Evolutionary conservation across 2,113 vertebrate species (phyloP), one percentile per base, ranked within the genome.

Genomic region (Ctenodactylus gundi): DNA sequence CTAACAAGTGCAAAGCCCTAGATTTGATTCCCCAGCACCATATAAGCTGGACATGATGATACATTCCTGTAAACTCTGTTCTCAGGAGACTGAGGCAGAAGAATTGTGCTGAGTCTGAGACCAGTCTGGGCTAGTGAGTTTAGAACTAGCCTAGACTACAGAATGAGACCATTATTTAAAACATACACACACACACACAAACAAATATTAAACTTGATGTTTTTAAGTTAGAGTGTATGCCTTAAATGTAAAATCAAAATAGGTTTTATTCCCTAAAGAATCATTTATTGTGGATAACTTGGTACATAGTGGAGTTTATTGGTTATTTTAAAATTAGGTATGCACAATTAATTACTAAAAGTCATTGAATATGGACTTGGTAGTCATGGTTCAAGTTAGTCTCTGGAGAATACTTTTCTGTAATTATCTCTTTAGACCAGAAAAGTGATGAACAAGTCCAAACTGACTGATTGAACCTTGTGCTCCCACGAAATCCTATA

Each of bases 301-400:
- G 51, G 53, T 64, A 39, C 10, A 67, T 90, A 21, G 89, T 7
- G 39, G 72, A 89, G 49, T 18, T 13, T 49, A 25, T 53, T 51
- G 27, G 12, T 49, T 95, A 18, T 95, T 94, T 94, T 34, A 80
- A 86, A 96, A 89, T 46, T 72, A 82, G 72, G 21, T 90, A 62
- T n/a, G 85, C 65, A 29, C 85, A 93, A 75, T n/a, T 23, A 87
- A 65, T 23, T 57, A 11, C 7, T 62, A 90, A 23, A 84, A 78
- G 39, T 84, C 36, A 0, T 62, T n/a, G 39, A 65, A 17, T 87
- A 39, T 85, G 67, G 91, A 83, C 57, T 60, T 84, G 64, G 75
- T n/a, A 73, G 13, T 29, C 53, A 49, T 77, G 29, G 29, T 94
- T 80, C 90, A 70, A 23, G 34, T 72, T 41, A 41, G 46, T 91